Conservation (phyloP, 2,113 vertebrate species). For the Procapra przewalskii region DNA sequence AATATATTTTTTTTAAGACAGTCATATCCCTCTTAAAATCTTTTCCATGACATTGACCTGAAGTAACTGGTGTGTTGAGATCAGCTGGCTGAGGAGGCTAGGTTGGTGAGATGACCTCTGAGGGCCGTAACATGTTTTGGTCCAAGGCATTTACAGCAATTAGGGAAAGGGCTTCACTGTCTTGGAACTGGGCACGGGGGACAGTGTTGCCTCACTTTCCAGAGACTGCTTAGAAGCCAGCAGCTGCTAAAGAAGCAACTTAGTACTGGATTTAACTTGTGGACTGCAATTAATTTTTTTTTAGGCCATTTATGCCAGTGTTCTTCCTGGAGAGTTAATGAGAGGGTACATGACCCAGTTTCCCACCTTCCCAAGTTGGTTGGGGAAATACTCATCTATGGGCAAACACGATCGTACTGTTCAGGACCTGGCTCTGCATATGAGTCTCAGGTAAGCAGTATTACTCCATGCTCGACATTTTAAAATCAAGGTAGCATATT, state of each 20-base stretch:
- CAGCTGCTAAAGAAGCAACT: background rate
- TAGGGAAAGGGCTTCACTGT: background rate
- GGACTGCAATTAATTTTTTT: background rate
- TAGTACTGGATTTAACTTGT: background rate
- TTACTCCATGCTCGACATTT: background rate
- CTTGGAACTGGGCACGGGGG: background rate
- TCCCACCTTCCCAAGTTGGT: slow-evolving; percentile 94
- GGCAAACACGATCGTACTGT: slow-evolving; percentile 90
- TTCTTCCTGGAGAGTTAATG: slow-evolving; percentile 97
- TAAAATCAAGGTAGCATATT: background rate
- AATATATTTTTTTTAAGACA: background rate
- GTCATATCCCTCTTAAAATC: background rate
- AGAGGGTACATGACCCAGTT: slow-evolving; percentile 94
- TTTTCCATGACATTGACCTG: background rate
- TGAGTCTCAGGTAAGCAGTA: slow-evolving; percentile 89
- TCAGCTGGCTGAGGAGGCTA: too few species aligned
- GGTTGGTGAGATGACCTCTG: background rate
- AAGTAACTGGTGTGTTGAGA: background rate
- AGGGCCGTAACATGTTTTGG: background rate
- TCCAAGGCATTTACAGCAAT: background rate
- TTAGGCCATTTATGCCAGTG: slow-evolving; percentile 96
- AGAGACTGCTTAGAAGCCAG: background rate
- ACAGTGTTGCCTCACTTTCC: background rate
- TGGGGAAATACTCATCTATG: slow-evolving; percentile 92
- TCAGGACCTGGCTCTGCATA: slow-evolving; percentile 94